Evolutionary conservation across 2,113 vertebrate genomes (phyloP), one percentile per base, ranked within the genome.

Genomic region (Willisornis vidua): DNA sequence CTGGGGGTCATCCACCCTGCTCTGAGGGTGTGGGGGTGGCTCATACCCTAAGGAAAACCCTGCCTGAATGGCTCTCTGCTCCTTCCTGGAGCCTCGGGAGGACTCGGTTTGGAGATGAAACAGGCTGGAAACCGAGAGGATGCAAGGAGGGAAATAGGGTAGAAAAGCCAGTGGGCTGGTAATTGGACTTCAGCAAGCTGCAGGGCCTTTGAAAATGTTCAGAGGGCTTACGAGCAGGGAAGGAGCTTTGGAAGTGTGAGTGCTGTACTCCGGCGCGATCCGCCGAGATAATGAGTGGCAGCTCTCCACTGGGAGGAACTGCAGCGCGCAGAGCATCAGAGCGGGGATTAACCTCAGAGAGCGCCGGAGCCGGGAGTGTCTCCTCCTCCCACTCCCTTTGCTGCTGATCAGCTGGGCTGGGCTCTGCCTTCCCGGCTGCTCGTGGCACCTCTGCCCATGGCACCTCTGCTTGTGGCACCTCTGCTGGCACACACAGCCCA

Each of bases 111-210:
- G 49, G 80, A 95, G 97, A 97, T 98, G 96, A 98, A 98, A 91
- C 65, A 28, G 89, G 67, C 77, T 66, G 82, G 55, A 5, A 17
- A 96, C 93, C 5, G 75, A 96, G 97, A 97, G 96, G 92, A 96
- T 91, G 96, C 89, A 75, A 95, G 95, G 94, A 96, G 96, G 91
- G 96, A 95, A 97, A 97, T 94, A 61, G 98, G 96, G 96, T 97
- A 97, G 98, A 92, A 96, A 97, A 98, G 97, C 87, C 85, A 73
- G 97, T 97, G 95, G 97, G 96, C 97, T 97, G 97, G 97, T 98
- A 98, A 98, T 98, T 98, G 98, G 98, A 97, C 97, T 98, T 98
- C 93, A 92, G 76, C 97, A 98, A 97, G 94, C 97, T 88, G 82
- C 97, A 85, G 97, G 91, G 94, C 94, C 96, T 98, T 98, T 98